These are phyloP conservation scores for Spodoptera frugiperda DNA, from an alignment of 1,140 invertebrate species.

Conservation along the genomic window DNA sequence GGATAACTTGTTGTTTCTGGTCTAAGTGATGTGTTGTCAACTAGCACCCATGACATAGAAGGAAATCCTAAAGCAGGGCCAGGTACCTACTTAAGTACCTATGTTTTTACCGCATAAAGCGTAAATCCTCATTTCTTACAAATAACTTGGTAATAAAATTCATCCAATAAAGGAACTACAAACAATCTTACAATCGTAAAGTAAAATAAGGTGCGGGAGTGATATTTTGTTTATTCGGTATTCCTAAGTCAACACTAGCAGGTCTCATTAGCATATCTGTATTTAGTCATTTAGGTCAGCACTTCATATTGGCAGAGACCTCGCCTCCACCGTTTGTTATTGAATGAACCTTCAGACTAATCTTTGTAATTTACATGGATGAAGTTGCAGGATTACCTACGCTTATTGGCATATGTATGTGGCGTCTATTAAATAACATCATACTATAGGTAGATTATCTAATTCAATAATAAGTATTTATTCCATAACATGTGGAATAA, in stretches of 20 bases:
- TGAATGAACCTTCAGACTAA: constrained; percentile 55
- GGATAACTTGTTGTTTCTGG: no score
- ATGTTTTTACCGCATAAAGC: no score
- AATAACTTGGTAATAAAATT: neutral
- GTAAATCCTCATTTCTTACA: no score
- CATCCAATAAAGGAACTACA: neutral
- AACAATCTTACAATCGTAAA: constrained; percentile 1
- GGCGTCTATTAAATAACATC: no score
- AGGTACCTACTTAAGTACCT: no score
- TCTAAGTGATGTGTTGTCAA: no score
- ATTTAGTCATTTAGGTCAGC: constrained; percentile 66
- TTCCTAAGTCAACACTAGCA: constrained; percentile 14
- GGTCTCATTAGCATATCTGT: constrained; percentile 59
- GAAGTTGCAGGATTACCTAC: neutral
- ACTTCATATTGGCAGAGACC: constrained; percentile 54
- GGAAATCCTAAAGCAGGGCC: no score
- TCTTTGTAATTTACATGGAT: constrained; percentile 29
- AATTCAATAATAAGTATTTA: no score
- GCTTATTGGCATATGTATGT: neutral
- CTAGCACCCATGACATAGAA: no score
- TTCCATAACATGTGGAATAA: no score
- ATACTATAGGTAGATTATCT: no score
- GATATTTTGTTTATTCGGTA: constrained; percentile 22
- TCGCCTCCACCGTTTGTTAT: constrained; percentile 58
- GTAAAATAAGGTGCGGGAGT: constrained; percentile 13